phyloP scores from a whole-genome alignment of 2,113 vertebrate genomes.

The Anser cygnoides region DNA sequence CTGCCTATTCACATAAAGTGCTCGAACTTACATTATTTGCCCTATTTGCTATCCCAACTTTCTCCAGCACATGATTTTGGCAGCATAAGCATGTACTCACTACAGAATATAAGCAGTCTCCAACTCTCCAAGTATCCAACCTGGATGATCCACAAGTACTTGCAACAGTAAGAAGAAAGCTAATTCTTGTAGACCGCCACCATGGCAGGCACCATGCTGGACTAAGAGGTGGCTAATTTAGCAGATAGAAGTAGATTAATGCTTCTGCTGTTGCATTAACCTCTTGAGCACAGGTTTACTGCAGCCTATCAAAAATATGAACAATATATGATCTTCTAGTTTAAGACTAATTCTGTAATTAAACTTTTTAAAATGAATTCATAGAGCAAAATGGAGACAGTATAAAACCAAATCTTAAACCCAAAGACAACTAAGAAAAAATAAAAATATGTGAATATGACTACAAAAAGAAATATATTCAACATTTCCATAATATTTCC shows the following conservation, averaged over 20 bases:
- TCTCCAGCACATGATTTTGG: background rate
- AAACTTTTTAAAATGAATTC: background rate
- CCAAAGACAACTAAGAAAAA: background rate
- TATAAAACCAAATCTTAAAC: background rate
- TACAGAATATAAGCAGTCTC: background rate
- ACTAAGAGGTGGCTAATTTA: background rate
- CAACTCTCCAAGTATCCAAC: background rate
- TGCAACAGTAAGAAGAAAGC: background rate
- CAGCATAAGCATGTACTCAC: background rate
- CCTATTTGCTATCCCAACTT: background rate
- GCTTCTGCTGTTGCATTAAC: background rate
- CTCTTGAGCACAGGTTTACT: background rate
- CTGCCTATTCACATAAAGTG: background rate
- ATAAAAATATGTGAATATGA: background rate
- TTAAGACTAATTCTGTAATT: background rate
- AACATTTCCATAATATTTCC: background rate
- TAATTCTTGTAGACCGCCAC: background rate
- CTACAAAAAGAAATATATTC: background rate
- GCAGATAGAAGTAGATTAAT: background rate
- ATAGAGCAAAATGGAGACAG: background rate
- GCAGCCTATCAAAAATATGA: background rate
- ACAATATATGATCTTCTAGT: background rate
- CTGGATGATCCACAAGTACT: background rate
- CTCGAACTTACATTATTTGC: background rate
- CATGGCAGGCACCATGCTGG: accelerated